Evolutionary conservation across 2,888 invertebrate genomes (phyloP).

Genomic region (Furcula furcula): DNA sequence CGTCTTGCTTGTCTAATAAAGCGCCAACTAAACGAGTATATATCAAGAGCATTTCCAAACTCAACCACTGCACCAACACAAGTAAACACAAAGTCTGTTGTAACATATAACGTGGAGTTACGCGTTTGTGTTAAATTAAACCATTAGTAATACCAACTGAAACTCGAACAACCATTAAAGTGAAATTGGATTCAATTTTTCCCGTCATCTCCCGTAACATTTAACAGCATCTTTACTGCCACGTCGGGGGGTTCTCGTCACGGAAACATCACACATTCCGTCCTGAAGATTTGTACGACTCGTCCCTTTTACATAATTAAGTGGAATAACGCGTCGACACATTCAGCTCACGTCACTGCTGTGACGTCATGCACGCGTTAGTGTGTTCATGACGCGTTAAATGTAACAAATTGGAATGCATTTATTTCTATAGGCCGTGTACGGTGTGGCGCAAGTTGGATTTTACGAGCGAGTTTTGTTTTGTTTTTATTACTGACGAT

Average conservation of each 20-base stretch:
- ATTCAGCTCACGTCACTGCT: constrained; percentile 2
- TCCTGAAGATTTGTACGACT: constrained; percentile 17
- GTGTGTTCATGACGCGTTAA: constrained; percentile 19
- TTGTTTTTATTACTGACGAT: no score
- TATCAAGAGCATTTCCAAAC: no score
- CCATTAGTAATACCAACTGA: no score
- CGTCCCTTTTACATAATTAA: constrained; percentile 36
- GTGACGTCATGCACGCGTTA: no score
- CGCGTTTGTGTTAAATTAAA: no score
- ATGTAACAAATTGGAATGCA: background rate
- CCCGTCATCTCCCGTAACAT: constrained; percentile 23
- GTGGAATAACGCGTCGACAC: constrained; percentile 19
- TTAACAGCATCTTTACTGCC: constrained; percentile 27
- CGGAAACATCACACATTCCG: constrained; percentile 17
- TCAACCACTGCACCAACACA: no score
- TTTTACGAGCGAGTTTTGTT: no score
- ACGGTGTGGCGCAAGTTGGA: background rate
- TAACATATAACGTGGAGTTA: no score
- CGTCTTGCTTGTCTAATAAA: no score
- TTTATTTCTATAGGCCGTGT: background rate
- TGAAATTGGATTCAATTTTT: constrained; percentile 5
- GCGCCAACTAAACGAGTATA: no score
- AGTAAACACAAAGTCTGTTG: no score
- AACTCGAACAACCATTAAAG: no score
- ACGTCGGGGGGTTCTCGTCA: constrained; percentile 34